Conservation (phyloP, 2,113 vertebrate species). For the Bagarius yarrelli region DNA sequence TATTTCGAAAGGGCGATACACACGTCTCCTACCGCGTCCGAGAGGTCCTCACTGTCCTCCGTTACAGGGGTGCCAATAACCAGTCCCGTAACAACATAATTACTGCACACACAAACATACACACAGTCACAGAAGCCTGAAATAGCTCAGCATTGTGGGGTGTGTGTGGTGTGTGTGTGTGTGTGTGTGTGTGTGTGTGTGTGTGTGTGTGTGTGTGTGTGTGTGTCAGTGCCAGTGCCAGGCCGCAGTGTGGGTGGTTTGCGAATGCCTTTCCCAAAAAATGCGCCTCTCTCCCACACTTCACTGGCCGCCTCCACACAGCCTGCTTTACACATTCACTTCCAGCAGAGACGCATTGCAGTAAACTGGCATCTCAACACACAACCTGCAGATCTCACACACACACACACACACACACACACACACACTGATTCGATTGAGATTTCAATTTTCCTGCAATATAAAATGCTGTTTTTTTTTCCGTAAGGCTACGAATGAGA, state of each 20-base stretch:
- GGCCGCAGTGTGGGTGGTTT: conserved; percentile 32
- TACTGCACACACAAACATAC: background rate
- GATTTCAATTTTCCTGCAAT: background rate
- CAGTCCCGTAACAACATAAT: background rate
- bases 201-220: conserved; percentile 11
- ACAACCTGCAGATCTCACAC: background rate
- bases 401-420: background rate
- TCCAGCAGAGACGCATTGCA: conserved; percentile 13
- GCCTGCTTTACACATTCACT: background rate
- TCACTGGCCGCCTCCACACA: conserved; percentile 23
- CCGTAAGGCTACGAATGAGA: background rate
- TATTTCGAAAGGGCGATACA: too few species aligned
- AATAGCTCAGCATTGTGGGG: conserved; percentile 11
- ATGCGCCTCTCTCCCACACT: conserved; percentile 26
- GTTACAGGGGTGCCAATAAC: background rate
- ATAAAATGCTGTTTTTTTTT: background rate
- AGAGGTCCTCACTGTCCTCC: background rate
- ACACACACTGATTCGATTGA: background rate
- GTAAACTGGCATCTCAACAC: conserved; percentile 6
- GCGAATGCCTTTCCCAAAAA: conserved; percentile 16
- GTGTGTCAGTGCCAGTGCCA: background rate
- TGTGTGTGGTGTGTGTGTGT: conserved; percentile 22
- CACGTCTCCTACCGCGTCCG: background rate
- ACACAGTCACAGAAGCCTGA: background rate
- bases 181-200: conserved; percentile 9